These are phyloP conservation scores for Clarias magur DNA, from an alignment of 2,113 vertebrate genomes.

Conservation along the genomic window DNA sequence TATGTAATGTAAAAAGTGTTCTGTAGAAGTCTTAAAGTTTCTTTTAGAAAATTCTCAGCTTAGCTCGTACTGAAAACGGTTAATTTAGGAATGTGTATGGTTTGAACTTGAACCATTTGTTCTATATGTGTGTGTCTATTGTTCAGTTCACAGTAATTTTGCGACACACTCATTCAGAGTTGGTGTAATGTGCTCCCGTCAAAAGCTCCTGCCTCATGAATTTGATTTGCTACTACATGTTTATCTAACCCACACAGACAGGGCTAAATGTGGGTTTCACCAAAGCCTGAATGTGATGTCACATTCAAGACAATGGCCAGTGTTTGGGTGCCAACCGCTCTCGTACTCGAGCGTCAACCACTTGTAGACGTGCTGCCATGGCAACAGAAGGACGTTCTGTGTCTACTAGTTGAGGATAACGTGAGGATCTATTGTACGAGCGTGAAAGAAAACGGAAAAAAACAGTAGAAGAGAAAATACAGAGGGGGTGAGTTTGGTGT, in stretches of 20 bases:
- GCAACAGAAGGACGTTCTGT: conserved; percentile 30
- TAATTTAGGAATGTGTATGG: not conserved
- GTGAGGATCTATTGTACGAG: conserved; percentile 3
- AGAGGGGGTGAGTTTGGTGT: not conserved
- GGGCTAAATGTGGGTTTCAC: not conserved
- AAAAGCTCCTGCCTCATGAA: not conserved
- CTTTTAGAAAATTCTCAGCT: too few relatives aligned
- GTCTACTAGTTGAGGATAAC: conserved; percentile 23
- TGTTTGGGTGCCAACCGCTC: conserved; percentile 16
- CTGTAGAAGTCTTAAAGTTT: not conserved
- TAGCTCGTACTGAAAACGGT: too few relatives aligned
- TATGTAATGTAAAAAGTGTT: not conserved
- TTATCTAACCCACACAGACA: not conserved
- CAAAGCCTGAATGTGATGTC: conserved; percentile 14
- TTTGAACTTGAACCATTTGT: not conserved
- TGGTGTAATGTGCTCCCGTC: not conserved
- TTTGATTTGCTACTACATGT: not conserved
- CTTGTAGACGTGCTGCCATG: conserved; percentile 31
- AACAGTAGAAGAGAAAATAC: not conserved
- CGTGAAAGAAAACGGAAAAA: not conserved
- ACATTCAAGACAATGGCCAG: not conserved
- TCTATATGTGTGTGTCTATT: too few relatives aligned
- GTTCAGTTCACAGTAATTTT: not conserved
- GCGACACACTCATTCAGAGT: not conserved
- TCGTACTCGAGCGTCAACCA: conserved; percentile 11